phyloP scores from a whole-genome alignment of 2,113 vertebrate genomes.

The Cochlearius cochlearius region DNA sequence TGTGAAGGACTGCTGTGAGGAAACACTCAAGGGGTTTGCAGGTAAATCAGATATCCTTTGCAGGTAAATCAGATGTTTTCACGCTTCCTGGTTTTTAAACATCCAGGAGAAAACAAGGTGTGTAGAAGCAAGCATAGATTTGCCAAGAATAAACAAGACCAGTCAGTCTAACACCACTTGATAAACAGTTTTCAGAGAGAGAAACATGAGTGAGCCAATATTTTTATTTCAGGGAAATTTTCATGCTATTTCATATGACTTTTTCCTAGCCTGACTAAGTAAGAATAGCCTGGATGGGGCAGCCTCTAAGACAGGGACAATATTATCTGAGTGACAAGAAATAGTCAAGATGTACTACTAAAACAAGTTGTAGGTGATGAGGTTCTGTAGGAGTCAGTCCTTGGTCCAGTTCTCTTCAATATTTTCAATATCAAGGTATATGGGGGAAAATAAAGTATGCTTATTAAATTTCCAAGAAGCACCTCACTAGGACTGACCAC shows the following conservation, averaged over 20 bases:
- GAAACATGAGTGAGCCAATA: background rate
- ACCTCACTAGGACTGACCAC: background rate
- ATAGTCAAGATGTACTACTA: background rate
- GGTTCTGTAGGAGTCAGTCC: background rate
- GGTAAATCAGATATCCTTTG: background rate
- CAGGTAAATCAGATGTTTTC: background rate
- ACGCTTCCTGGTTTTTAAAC: background rate
- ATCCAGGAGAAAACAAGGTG: background rate
- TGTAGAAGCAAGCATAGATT: background rate
- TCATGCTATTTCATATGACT: background rate
- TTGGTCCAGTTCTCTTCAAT: background rate
- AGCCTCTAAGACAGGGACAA: background rate
- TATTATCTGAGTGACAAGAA: background rate
- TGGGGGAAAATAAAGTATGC: background rate
- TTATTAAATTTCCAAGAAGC: background rate
- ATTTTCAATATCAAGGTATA: background rate
- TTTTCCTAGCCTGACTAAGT: background rate
- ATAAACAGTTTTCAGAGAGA: background rate
- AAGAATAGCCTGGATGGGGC: background rate
- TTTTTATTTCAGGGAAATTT: background rate
- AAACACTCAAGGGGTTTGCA: background rate
- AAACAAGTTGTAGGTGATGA: background rate
- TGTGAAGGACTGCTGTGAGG: background rate
- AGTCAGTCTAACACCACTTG: background rate
- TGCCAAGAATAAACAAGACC: background rate